Evolutionary conservation across 2,888 invertebrate genomes (phyloP), one percentile per base, ranked within the genome.

Genomic region (Oithona nana): DNA sequence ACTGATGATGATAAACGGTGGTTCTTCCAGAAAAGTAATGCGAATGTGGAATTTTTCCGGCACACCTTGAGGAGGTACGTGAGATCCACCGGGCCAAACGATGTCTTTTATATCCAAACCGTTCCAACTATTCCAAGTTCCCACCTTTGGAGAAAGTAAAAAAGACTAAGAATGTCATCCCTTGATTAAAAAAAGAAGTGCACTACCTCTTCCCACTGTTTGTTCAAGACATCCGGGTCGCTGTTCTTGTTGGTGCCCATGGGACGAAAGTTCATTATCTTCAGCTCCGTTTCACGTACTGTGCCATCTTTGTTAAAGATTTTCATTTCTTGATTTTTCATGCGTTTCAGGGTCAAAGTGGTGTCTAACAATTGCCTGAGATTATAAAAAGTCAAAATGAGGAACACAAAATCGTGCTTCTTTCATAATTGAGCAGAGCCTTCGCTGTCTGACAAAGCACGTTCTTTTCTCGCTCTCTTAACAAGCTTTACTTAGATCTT

Each of bases 1-100:
- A 11, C 88, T 84, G 68, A 94, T 80, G 74, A 88, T 90, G 68
- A 97, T 90, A 74, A 94, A 98, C 1, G 97, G 95, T 50, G 89
- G 85, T 73, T 95, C 95, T 73, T 93, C 88, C 68, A 94, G 77
- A 71, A 95, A 95, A 54, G 90, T 88, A 67, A 77, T 71, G 64
- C 65, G 64, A 8, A 60, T 50, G 16, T 48, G 31, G 28, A 60
- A 60, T 31, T 60, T 60, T 24, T 60, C 60, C 6, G 60, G 60
- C 8, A 60, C 60, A 13, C 64, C 97, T 72, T 90, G 88, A 0
- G 98, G 98, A 6, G 97, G 97, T 28, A 89, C 89, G 71, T 93
- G 89, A 63, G 86, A 81, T 67, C 88, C 88, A 2, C 95, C 97
- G 0, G 97, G 97, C 98, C 98, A 98, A 22, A 94, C 90, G 68